phyloP scores from a whole-genome alignment of 53 echinoderm and acorn worm genomes.

The Paelopatides confundens region DNA sequence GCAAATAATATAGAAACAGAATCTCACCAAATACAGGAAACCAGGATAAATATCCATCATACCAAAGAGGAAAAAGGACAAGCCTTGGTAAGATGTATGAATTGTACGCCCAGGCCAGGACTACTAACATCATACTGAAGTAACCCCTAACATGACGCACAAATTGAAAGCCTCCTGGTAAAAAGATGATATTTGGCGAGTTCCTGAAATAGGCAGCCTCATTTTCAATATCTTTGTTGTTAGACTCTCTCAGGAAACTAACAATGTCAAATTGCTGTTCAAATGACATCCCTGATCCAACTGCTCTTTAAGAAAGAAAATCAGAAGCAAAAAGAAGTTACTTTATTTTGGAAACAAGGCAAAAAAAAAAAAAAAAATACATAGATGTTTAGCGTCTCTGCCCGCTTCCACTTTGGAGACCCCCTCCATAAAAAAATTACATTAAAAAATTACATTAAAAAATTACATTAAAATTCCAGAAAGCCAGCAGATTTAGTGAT shows the following conservation, averaged over 20 bases:
- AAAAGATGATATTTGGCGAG: constrained; percentile 70
- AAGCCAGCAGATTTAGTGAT: too few relatives aligned
- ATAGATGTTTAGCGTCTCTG: too few relatives aligned
- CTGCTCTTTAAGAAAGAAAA: not conserved
- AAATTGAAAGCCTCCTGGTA: constrained; percentile 74
- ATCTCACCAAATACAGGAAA: constrained; percentile 68
- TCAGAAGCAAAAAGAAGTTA: too few relatives aligned
- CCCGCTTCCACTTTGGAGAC: too few relatives aligned
- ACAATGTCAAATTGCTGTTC: constrained; percentile 18
- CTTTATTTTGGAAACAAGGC: too few relatives aligned
- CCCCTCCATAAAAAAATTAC: too few relatives aligned
- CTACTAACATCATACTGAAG: constrained; percentile 67
- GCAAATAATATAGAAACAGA: too few relatives aligned
- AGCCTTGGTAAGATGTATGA: constrained; percentile 71
- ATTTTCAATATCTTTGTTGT: constrained; percentile 8
- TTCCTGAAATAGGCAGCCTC: constrained; percentile 59
- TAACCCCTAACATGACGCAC: constrained; percentile 74
- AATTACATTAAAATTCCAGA: too few relatives aligned
- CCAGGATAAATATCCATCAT: constrained; percentile 59
- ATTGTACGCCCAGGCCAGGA: constrained; percentile 78
- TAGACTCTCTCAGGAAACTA: constrained; percentile 15
- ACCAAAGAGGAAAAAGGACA: constrained; percentile 73
- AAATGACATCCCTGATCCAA: constrained; percentile 14
- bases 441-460: too few relatives aligned
- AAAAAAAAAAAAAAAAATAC: not conserved